Conservation (phyloP, 37 sponge, comb jelly and placozoan genomes). For the Aplysina aerophoba region DNA sequence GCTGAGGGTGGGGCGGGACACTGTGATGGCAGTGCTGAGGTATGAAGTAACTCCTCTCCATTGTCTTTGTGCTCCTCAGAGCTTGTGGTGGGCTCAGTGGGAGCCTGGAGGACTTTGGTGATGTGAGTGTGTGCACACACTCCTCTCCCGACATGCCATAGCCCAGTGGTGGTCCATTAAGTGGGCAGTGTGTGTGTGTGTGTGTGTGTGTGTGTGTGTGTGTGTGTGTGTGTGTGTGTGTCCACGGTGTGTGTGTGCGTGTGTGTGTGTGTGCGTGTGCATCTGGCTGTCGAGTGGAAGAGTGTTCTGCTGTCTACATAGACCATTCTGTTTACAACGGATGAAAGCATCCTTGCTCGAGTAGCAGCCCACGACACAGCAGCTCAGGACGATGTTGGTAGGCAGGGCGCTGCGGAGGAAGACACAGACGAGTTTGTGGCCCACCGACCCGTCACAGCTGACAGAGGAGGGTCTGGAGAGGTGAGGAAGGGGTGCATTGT, state of each 20-base stretch:
- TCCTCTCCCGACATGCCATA: no score
- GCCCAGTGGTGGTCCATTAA: no score
- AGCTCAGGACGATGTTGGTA: conserved; percentile 57
- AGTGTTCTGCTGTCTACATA: conserved; percentile 29
- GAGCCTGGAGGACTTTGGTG: conserved; percentile 60
- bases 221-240: no score
- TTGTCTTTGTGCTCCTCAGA: conserved; percentile 17
- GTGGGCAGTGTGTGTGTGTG: no score
- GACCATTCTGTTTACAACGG: conserved; percentile 96
- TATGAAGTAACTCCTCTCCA: not conserved
- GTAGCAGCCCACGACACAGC: conserved; percentile 79
- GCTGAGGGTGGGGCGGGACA: conserved; percentile 22
- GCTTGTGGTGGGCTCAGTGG: conserved; percentile 83
- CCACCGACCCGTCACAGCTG: conserved; percentile 48
- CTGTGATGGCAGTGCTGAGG: not conserved
- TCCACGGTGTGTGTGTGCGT: no score
- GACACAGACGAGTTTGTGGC: not conserved
- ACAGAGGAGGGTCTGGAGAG: conserved; percentile 18
- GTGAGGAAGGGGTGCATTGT: not conserved
- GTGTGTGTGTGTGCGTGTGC: no score
- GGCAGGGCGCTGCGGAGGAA: not conserved
- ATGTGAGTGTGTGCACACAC: conserved; percentile 43
- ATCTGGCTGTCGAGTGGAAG: no score
- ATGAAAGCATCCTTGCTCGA: conserved; percentile 79
- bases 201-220: no score